Percentiles rank a stretch among this genome's conserved stretches.
Evolutionary conservation across 2,113 vertebrate species (phyloP).

Genomic region (Pampusana beccarii): DNA sequence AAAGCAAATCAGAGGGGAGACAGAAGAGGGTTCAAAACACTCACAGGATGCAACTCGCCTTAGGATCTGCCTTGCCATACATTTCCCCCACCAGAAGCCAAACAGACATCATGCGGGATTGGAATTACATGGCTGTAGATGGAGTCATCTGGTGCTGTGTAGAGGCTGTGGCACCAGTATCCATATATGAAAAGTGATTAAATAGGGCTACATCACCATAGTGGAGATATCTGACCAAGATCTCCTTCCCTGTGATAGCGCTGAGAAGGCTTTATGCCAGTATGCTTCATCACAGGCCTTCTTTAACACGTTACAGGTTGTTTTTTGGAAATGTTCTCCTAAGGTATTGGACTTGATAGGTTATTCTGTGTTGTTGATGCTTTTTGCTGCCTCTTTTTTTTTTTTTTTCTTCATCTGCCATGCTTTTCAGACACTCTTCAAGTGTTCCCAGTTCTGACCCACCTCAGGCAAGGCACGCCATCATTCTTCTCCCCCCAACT

Average conservation of each 20-base stretch:
- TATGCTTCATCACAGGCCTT: not conserved
- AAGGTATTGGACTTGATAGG: not conserved
- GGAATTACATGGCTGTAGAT: not conserved
- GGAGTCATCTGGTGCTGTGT: not conserved
- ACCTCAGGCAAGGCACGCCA: not conserved
- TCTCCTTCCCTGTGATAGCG: not conserved
- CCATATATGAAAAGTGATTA: not conserved
- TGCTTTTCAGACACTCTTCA: not conserved
- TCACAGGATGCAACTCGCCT: not conserved
- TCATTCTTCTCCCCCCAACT: not conserved
- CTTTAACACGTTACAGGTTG: not conserved
- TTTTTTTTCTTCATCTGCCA: not conserved
- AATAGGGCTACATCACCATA: not conserved
- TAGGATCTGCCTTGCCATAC: not conserved
- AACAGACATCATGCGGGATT: not conserved
- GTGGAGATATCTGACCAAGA: not conserved
- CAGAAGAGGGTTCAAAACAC: constrained; percentile 18
- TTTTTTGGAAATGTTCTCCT: not conserved
- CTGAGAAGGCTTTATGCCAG: not conserved
- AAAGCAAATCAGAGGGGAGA: constrained; percentile 48
- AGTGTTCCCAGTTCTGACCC: not conserved
- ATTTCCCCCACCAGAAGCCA: not conserved
- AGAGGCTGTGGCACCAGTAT: not conserved
- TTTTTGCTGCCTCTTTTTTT: not conserved
- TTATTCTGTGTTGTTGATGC: not conserved